Base-by-base conservation (phyloP, 2,113 vertebrate species). In the Pangasianodon hypophthalmus region DNA sequence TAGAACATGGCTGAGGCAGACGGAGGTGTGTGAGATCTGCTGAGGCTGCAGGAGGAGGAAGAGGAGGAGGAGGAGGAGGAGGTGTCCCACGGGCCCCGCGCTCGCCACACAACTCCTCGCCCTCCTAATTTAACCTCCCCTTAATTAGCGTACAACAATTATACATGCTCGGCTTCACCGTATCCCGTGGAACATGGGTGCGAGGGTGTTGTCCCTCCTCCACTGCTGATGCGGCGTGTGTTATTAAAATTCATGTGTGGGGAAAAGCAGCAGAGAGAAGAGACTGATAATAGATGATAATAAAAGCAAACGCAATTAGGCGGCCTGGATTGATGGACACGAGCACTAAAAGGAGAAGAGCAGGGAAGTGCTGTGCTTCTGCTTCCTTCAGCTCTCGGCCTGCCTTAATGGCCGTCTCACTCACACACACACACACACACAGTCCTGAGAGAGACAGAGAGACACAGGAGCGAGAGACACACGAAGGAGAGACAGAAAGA, bases 111-210 rank as follows among this genome's bases (percentile, higher is more conserved):
- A 93, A 91, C 90, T 93, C 90, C 89, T 90, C 91, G 88, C 91
- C 92, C 91, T 90, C 80, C 89, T 91, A 87, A 90, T 93, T 92
- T 91, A 92, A 91, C 80, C 92, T 90, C 91, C 84, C 90, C 94
- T 93, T 96, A 96, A 96, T 96, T 96, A 96, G 95, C 94, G 95
- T 94, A 95, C 94, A 93, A 95, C 95, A 96, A 96, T 96, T 96
- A 96, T 94, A 95, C 95, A 96, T 94, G 95, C 96, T 95, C 96
- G 95, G 94, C 95, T 96, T 95, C 94, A 94, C 94, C 92, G 93
- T 95, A 94, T 95, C 95, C 96, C 94, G 92, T 92, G 93, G 92
- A 96, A 95, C 94, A 95, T 56, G 93, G 94, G 93, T 92, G 92
- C 60, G 91, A 93, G 95, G 83, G 86, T 29, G 37, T 84, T 94